Evolutionary conservation across 2,797 vertebrate genomes (phyloP).

Genomic region (Tarsius wallacei): DNA sequence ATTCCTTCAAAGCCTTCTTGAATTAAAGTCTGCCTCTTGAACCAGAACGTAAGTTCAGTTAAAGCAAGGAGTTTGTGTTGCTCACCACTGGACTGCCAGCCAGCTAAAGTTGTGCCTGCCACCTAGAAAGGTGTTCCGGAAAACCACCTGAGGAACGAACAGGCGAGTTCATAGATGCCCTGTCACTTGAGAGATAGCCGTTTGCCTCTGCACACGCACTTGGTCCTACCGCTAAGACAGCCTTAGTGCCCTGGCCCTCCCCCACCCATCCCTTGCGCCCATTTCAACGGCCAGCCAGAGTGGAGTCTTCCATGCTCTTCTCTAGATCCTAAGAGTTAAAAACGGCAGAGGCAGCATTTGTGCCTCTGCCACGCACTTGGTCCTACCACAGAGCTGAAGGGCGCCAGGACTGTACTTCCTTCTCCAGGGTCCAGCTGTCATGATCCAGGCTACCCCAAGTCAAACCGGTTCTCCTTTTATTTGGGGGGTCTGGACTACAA

Average conservation of each 20-base stretch:
- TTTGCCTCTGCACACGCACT: no score
- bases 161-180: not conserved
- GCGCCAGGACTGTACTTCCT: not conserved
- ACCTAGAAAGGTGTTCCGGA: not conserved
- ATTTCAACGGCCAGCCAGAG: not conserved
- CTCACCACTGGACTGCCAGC: not conserved
- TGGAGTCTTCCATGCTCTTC: not conserved
- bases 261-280: no score
- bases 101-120: not conserved
- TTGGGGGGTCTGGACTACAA: not conserved
- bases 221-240: not conserved
- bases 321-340: not conserved
- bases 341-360: not conserved
- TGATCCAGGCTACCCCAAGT: not conserved
- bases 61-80: not conserved
- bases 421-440: not conserved
- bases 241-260: not conserved
- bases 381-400: not conserved
- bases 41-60: not conserved
- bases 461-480: not conserved
- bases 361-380: not conserved
- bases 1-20: constrained; percentile 27
- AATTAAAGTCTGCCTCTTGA: not conserved
- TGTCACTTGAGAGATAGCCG: no score
- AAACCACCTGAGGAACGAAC: not conserved